Evolutionary conservation across 2,888 invertebrate species (phyloP).

Genomic region (Phyto melanocephala): DNA sequence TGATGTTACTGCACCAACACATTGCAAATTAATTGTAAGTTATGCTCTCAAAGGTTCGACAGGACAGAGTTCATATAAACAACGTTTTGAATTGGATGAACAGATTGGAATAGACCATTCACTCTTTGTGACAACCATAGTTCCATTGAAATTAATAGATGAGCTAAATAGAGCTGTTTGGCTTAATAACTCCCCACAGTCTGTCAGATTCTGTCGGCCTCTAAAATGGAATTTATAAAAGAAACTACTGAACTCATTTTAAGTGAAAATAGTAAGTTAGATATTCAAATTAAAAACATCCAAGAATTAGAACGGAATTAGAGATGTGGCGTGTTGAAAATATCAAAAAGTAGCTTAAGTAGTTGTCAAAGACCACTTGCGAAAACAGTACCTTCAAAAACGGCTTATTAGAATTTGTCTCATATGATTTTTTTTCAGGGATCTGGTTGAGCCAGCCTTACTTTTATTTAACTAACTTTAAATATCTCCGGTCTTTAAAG

Average conservation of each 20-base stretch:
- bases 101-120: background rate
- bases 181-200: conserved; percentile 11
- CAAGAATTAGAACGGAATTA: conserved; percentile 1
- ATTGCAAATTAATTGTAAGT: background rate
- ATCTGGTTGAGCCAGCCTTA: too few species aligned
- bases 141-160: too few species aligned
- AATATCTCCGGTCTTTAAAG: background rate
- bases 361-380: background rate
- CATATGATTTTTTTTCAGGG: too few species aligned
- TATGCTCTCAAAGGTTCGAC: background rate
- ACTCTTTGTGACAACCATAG: background rate
- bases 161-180: background rate
- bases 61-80: conserved; percentile 5
- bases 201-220: conserved; percentile 8
- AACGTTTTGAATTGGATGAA: background rate
- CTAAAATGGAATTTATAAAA: conserved; percentile 15
- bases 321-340: conserved; percentile 30
- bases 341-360: background rate
- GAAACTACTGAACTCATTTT: too few species aligned
- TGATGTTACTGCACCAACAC: background rate
- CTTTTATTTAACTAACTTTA: too few species aligned
- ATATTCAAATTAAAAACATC: too few species aligned
- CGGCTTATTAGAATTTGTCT: too few species aligned
- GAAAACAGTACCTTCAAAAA: background rate
- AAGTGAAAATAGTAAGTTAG: too few species aligned